Base-by-base conservation (phyloP, 2,888 invertebrate genomes). In the Petrophora chlorosata region DNA sequence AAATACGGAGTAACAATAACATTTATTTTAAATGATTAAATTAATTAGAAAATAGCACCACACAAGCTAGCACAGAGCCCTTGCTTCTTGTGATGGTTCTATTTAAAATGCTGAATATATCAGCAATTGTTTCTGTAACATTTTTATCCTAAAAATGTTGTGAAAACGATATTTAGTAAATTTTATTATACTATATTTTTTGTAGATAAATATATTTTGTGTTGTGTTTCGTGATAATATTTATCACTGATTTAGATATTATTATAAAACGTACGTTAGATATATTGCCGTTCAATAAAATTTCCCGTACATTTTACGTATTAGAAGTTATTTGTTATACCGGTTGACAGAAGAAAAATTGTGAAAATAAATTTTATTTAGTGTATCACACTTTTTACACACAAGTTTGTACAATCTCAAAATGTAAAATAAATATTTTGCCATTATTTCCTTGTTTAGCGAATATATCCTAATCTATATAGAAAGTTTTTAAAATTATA, bases 1-100 rank as follows among this genome's bases (percentile, higher is more conserved):
- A 65, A 64, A 74, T 76, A 78, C 81, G 82, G 85, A 85, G 82
- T 86, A 83, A 81, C 75, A 71, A 65, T 74, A 62, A 51, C 51
- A 29, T 56, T 57, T 59, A 49, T 44, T 53, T 50, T 39, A 42
- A 44, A 59, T 67, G 71, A 71, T 68, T 25, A 23, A 28, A 53
- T 57, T 59, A 42, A 53, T 50, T 33, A 44, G n/a, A 63, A 76
- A 75, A 76, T 82, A 72, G 79, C 72, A 75, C 71, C 66, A 34
- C 70, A 70, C 73, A 81, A 84, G 70, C 49, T 47, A 60, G 85
- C 82, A 76, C 47, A 41, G 88, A 87, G 87, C 87, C 87, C 87
- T 70, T 74, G 83, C 83, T 76, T 56, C 30, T 85, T 85, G 79
- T 76, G 75, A 15, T 36, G 73, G 63, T 73, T 70, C 74, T 78